Conservation (phyloP, 2,888 invertebrate species). For the Myopa testacea region DNA sequence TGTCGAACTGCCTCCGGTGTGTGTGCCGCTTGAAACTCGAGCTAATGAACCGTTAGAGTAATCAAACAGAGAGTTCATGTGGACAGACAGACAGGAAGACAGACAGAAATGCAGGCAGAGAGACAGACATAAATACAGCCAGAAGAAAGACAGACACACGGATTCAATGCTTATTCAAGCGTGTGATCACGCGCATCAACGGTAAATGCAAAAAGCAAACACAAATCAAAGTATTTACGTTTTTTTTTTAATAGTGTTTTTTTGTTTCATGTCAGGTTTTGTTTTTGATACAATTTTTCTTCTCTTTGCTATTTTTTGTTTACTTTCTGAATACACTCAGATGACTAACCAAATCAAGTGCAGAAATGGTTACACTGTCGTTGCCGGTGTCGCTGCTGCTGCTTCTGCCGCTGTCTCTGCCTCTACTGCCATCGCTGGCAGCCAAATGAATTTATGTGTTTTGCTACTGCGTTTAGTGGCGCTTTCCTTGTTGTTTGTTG, state of each 20-base stretch:
- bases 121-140: no score
- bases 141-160: no score
- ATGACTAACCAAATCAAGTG: conserved; percentile 14
- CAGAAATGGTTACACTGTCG: neutral
- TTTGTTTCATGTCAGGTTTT: neutral
- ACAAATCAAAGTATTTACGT: neutral
- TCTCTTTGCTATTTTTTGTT: neutral
- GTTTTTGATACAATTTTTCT: neutral
- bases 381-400: neutral
- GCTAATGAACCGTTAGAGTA: no score
- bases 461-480: no score
- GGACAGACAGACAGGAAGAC: no score
- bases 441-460: conserved; percentile 1
- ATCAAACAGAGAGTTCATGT: no score
- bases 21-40: no score
- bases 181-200: conserved; percentile 10
- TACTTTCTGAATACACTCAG: neutral
- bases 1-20: no score
- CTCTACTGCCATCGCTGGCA: neutral
- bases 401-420: neutral
- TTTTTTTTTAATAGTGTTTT: neutral
- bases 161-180: neutral
- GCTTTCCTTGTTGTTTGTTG: no score
- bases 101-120: no score
- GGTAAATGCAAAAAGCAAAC: neutral